Percentiles rank a stretch among this genome's conserved stretches.
phyloP scores from a whole-genome alignment of 2,797 vertebrate genomes.

The Urophycis tenuis region DNA sequence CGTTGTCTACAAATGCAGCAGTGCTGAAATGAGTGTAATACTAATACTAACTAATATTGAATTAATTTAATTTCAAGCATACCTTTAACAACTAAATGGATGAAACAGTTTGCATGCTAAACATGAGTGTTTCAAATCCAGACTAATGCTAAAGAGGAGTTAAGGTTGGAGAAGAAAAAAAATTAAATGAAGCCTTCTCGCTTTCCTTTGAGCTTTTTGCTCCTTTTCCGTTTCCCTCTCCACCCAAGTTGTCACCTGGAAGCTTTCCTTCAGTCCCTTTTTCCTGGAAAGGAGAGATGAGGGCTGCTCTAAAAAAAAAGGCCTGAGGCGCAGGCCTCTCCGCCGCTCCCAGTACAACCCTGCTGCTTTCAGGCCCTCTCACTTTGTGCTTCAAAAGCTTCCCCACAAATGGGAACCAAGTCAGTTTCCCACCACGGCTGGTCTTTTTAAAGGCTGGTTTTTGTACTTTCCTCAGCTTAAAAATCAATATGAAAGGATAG shows the following conservation, averaged over 20 bases:
- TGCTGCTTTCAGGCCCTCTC: slow-evolving; percentile 51
- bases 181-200: slow-evolving; percentile 27
- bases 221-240: not conserved
- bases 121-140: slow-evolving; percentile 5
- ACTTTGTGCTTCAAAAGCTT: slow-evolving; percentile 51
- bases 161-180: slow-evolving; percentile 14
- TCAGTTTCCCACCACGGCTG: slow-evolving; percentile 24
- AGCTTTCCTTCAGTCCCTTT: slow-evolving; percentile 47
- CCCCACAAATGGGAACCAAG: slow-evolving; percentile 48
- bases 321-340: slow-evolving; percentile 57
- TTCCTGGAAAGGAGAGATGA: slow-evolving; percentile 51
- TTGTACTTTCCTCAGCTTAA: slow-evolving; percentile 34
- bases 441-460: slow-evolving; percentile 46
- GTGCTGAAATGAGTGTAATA: not conserved
- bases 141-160: slow-evolving; percentile 28
- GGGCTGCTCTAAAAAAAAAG: slow-evolving; percentile 59
- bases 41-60: not conserved
- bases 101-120: slow-evolving; percentile 4
- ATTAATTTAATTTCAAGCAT: not conserved
- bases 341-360: slow-evolving; percentile 49
- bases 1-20: not conserved
- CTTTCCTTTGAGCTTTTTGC: slow-evolving; percentile 8
- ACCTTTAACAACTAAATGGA: not conserved
- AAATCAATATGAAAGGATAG: slow-evolving; percentile 51
- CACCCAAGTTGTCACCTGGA: slow-evolving; percentile 54